Conservation (phyloP, 1,140 invertebrate genomes). For the Aradophagus sp. region DNA sequence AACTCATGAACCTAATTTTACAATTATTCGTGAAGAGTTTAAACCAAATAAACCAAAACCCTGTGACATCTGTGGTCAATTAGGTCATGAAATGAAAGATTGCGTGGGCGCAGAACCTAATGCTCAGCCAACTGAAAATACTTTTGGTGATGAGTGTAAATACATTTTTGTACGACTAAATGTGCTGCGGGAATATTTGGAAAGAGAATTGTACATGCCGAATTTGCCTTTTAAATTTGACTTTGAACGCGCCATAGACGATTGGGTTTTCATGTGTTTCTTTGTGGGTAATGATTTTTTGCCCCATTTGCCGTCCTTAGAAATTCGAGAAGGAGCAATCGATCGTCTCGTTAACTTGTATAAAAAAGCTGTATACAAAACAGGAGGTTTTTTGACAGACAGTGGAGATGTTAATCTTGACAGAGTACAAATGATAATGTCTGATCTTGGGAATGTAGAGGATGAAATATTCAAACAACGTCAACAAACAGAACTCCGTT, state of each 20-base stretch:
- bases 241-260: constrained; percentile 93
- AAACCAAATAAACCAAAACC: constrained; percentile 96
- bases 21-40: constrained; percentile 98
- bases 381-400: constrained; percentile 95
- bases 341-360: constrained; percentile 95
- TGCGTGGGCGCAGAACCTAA: constrained; percentile 83
- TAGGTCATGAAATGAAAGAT: constrained; percentile 97
- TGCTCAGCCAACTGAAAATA: constrained; percentile 74
- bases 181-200: constrained; percentile 96
- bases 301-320: constrained; percentile 97
- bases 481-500: constrained; percentile 89
- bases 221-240: constrained; percentile 94
- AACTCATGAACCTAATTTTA: constrained; percentile 99
- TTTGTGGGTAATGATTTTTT: constrained; percentile 99
- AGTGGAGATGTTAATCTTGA: constrained; percentile 94
- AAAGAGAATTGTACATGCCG: constrained; percentile 92
- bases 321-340: constrained; percentile 98
- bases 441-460: constrained; percentile 93
- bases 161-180: constrained; percentile 94
- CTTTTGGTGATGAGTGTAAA: constrained; percentile 82
- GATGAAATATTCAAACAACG: constrained; percentile 98
- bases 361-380: constrained; percentile 96
- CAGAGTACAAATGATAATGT: constrained; percentile 95
- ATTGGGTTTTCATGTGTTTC: constrained; percentile 99
- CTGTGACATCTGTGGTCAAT: constrained; percentile 97